Conservation (phyloP, 2,888 invertebrate genomes). For the Cephalotes varians region DNA sequence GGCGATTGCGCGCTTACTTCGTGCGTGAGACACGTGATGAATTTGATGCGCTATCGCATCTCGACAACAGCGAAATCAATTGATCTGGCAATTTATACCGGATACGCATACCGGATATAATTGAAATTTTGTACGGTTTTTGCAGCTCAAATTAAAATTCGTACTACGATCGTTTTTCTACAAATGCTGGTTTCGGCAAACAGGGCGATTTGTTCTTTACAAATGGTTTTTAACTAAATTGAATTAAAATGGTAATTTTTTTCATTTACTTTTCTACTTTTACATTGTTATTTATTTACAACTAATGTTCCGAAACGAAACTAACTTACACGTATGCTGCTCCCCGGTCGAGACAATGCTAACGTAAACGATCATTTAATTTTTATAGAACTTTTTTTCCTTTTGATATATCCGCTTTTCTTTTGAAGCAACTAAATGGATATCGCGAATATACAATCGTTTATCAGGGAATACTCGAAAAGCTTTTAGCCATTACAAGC, state of each 20-base stretch:
- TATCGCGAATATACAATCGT: conserved; percentile 67
- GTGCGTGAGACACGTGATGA: conserved; percentile 30
- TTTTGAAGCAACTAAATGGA: conserved; percentile 62
- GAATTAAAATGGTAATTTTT: conserved; percentile 36
- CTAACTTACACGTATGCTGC: conserved; percentile 11
- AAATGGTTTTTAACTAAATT: conserved; percentile 32
- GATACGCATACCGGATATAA: not conserved
- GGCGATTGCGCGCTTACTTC: conserved; percentile 49
- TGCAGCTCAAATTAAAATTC: conserved; percentile 1
- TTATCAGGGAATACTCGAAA: conserved; percentile 65
- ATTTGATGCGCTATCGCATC: conserved; percentile 51
- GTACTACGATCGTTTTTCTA: conserved; percentile 14
- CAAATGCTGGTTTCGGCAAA: conserved; percentile 2
- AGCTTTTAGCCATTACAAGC: conserved; percentile 71
- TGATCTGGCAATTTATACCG: not conserved
- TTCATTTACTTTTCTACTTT: conserved; percentile 11
- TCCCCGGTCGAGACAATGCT: not conserved
- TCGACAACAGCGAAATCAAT: conserved; percentile 14
- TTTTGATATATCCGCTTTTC: conserved; percentile 40
- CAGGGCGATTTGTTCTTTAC: not conserved
- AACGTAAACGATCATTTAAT: conserved; percentile 29
- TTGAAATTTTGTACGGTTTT: not conserved
- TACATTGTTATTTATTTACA: conserved; percentile 30
- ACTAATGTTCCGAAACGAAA: conserved; percentile 25
- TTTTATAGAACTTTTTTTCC: conserved; percentile 37